phyloP scores from a whole-genome alignment of 2,113 vertebrate genomes.

The Plecotus auritus region DNA sequence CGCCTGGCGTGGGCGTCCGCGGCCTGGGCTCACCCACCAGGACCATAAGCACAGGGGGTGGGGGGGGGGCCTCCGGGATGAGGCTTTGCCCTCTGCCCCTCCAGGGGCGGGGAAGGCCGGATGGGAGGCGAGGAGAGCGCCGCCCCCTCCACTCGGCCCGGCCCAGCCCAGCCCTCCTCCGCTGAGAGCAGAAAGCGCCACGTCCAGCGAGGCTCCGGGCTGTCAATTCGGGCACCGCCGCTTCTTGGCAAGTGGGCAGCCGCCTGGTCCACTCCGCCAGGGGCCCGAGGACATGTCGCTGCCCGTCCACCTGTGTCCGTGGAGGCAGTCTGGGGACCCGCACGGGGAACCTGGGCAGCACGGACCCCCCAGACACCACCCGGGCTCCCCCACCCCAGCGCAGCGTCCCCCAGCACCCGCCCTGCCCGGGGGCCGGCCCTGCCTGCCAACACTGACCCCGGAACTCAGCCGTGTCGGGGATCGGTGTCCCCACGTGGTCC shows the following conservation, averaged over 20 bases:
- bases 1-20: neutral
- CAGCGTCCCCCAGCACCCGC: neutral
- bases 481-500: neutral
- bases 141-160: accelerated
- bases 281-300: neutral
- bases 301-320: neutral
- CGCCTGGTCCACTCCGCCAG: neutral
- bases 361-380: accelerated
- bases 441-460: neutral
- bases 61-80: neutral
- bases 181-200: neutral
- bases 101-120: neutral
- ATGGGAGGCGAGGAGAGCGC: accelerated
- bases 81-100: neutral
- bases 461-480: accelerated
- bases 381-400: neutral
- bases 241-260: neutral
- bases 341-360: neutral
- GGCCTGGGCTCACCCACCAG: accelerated
- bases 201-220: accelerated
- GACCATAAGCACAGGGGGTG: accelerated
- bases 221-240: accelerated
- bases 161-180: neutral
- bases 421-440: neutral
- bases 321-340: accelerated